A percentile compares a stretch with the other conserved stretches of the same genome.
These are phyloP conservation scores for Myripristis jacobus DNA, from an alignment of 2,797 vertebrate genomes.

Conservation along the genomic window DNA sequence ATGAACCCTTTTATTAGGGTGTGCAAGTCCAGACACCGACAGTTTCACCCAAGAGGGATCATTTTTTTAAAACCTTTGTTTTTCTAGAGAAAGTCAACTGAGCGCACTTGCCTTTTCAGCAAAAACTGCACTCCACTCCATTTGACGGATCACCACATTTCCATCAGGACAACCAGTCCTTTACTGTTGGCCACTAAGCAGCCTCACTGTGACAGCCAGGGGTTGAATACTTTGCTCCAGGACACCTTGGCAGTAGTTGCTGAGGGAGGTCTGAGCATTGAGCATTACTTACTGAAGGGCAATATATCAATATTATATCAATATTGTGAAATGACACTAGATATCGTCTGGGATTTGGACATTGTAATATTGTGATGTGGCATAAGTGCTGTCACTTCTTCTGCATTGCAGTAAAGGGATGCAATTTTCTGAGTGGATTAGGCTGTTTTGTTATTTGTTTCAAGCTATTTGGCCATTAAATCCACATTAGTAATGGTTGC, in stretches of 20 bases:
- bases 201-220: background rate
- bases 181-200: conserved; percentile 3
- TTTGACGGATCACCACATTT: background rate
- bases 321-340: no score
- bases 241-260: background rate
- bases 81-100: background rate
- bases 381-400: no score
- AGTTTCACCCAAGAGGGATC: background rate
- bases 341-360: no score
- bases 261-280: conserved; percentile 2
- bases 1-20: background rate
- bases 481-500: no score
- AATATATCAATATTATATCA: no score
- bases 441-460: no score
- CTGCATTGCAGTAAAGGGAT: no score
- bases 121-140: background rate
- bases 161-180: background rate
- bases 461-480: no score
- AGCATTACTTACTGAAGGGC: background rate
- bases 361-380: no score
- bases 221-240: background rate
- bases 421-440: no score
- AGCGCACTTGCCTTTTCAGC: conserved; percentile 3
- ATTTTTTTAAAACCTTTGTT: background rate
- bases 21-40: background rate